Conservation (phyloP, 2,888 invertebrate genomes). For the Epicampocera succincta region DNA sequence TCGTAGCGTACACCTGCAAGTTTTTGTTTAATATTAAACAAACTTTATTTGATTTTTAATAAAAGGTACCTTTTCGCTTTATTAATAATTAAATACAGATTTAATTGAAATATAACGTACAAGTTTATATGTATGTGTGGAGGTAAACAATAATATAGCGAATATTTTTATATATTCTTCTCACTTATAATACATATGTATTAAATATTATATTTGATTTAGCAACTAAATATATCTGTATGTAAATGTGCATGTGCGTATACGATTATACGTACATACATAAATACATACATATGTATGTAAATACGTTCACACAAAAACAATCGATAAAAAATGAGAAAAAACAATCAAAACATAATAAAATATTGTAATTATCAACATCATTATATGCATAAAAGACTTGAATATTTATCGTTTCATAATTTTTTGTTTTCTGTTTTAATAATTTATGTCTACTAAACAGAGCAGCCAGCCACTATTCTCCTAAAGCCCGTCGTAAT, state of each 20-base stretch:
- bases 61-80: constrained; percentile 66
- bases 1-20: too few species aligned
- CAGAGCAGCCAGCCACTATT: constrained; percentile 44
- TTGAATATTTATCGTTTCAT: constrained; percentile 30
- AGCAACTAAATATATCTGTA: constrained; percentile 42
- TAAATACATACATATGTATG: too few species aligned
- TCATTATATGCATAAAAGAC: constrained; percentile 22
- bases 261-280: too few species aligned
- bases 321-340: constrained; percentile 21
- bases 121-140: constrained; percentile 27
- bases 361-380: constrained; percentile 30
- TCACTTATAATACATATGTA: constrained; percentile 49
- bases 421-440: too few species aligned
- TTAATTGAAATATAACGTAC: constrained; percentile 48
- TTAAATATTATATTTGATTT: constrained; percentile 28
- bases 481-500: not conserved
- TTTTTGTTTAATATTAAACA: not conserved
- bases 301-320: constrained; percentile 27
- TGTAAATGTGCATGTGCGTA: too few species aligned
- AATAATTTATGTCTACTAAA: constrained; percentile 15
- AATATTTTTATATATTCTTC: constrained; percentile 31
- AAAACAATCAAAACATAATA: constrained; percentile 13
- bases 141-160: constrained; percentile 43
- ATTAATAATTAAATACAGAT: constrained; percentile 50
- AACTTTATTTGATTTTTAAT: constrained; percentile 40